Evolutionary conservation across 2,888 invertebrate species (phyloP).

Genomic region (Heliconius sara): DNA sequence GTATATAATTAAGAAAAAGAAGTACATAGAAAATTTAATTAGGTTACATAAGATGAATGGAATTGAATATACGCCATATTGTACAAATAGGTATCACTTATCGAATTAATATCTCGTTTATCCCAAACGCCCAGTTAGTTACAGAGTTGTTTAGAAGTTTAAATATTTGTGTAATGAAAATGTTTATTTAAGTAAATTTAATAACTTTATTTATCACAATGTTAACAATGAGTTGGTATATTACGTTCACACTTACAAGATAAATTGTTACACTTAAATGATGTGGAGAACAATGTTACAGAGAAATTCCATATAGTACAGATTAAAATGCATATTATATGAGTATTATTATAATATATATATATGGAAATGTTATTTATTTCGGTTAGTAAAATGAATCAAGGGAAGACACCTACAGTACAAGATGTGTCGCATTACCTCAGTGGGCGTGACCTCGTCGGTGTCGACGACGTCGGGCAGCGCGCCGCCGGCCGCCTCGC

Average conservation of each 20-base stretch:
- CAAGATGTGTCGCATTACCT: slow-evolving; percentile 79
- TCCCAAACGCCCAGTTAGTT: background rate
- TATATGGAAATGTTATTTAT: slow-evolving; percentile 40
- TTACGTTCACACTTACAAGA: background rate
- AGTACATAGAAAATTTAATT: background rate
- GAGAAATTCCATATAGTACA: background rate
- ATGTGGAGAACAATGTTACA: background rate
- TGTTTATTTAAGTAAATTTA: background rate
- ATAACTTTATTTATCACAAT: slow-evolving; percentile 25
- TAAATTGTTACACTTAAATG: background rate
- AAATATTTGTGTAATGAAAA: slow-evolving; percentile 8
- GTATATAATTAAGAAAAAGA: background rate
- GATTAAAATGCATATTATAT: slow-evolving; percentile 23
- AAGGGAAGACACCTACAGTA: slow-evolving; percentile 80
- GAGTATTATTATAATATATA: background rate
- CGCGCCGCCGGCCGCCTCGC: slow-evolving; percentile 60
- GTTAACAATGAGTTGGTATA: background rate
- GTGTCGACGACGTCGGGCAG: slow-evolving; percentile 80
- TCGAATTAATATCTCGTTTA: background rate
- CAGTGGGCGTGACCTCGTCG: slow-evolving; percentile 79
- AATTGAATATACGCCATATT: background rate
- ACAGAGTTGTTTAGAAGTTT: background rate
- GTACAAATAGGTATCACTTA: background rate
- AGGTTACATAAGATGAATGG: background rate
- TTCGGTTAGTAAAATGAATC: slow-evolving; percentile 69